phyloP scores from a whole-genome alignment of 92 coral and sea anemone species.

The Ricordea florida region DNA sequence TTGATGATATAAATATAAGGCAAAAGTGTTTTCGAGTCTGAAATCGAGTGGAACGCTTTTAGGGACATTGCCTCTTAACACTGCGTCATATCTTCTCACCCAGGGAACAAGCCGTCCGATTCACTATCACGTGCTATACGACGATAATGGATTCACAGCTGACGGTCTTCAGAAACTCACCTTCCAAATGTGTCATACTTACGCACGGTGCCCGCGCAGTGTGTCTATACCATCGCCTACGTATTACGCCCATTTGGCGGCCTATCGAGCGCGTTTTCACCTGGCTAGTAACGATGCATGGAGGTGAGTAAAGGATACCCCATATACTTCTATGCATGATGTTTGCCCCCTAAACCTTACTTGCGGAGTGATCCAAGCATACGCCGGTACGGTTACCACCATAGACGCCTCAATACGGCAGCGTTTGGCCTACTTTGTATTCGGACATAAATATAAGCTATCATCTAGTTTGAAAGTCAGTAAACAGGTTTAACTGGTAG shows the following conservation, averaged over 20 bases:
- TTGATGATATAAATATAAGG: too few relatives aligned
- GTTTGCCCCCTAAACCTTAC: too few relatives aligned
- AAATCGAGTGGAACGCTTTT: too few relatives aligned
- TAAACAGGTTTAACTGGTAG: too few relatives aligned
- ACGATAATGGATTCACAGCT: slow-evolving; percentile 83
- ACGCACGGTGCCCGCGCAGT: slow-evolving; percentile 91
- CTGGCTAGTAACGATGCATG: too few relatives aligned
- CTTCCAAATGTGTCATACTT: slow-evolving; percentile 94
- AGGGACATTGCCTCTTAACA: background rate
- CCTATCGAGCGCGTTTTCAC: slow-evolving; percentile 74
- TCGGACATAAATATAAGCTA: too few relatives aligned
- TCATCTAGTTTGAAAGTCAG: too few relatives aligned
- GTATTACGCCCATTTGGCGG: slow-evolving; percentile 94
- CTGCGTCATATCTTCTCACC: background rate
- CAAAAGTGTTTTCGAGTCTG: too few relatives aligned
- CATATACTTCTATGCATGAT: background rate
- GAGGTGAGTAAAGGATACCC: background rate
- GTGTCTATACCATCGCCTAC: slow-evolving; percentile 98
- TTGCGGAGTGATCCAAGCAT: too few relatives aligned
- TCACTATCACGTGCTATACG: slow-evolving; percentile 94
- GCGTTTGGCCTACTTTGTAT: too few relatives aligned
- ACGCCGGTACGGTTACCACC: too few relatives aligned
- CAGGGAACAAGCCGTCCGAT: slow-evolving; percentile 98
- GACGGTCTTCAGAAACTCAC: slow-evolving; percentile 88
- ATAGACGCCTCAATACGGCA: too few relatives aligned